Evolutionary conservation across 2,888 invertebrate genomes (phyloP).

Genomic region (Ametastegia equiseti): DNA sequence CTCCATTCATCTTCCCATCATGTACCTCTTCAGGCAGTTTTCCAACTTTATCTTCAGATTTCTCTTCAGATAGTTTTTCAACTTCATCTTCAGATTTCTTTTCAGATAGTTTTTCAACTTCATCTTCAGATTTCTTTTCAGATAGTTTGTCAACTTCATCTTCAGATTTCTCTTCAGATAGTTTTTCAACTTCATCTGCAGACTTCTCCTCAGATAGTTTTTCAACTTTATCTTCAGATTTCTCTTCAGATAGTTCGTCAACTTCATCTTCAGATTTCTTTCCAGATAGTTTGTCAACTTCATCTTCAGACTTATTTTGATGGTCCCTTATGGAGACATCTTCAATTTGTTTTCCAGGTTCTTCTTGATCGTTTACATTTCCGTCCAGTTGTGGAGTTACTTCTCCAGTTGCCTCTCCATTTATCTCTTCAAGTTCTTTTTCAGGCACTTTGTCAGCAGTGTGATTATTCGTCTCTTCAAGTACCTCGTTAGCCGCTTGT

Average conservation of each 20-base stretch:
- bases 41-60: neutral
- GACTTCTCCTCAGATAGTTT: neutral
- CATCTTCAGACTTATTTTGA: neutral
- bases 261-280: neutral
- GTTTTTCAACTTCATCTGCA: neutral
- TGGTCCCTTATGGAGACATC: neutral
- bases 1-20: neutral
- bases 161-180: neutral
- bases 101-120: neutral
- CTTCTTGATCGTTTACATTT: conserved; percentile 27
- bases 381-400: neutral
- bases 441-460: conserved; percentile 54
- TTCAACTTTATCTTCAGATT: neutral
- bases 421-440: neutral
- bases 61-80: conserved; percentile 5
- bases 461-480: neutral
- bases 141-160: conserved; percentile 26
- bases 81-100: neutral
- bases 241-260: neutral
- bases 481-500: neutral
- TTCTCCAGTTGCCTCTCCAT: neutral
- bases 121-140: conserved; percentile 51
- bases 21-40: neutral
- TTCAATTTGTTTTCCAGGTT: neutral
- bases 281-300: neutral